Evolutionary conservation across 2,113 vertebrate species (phyloP).

Genomic region (Aspiorhynchus laticeps): DNA sequence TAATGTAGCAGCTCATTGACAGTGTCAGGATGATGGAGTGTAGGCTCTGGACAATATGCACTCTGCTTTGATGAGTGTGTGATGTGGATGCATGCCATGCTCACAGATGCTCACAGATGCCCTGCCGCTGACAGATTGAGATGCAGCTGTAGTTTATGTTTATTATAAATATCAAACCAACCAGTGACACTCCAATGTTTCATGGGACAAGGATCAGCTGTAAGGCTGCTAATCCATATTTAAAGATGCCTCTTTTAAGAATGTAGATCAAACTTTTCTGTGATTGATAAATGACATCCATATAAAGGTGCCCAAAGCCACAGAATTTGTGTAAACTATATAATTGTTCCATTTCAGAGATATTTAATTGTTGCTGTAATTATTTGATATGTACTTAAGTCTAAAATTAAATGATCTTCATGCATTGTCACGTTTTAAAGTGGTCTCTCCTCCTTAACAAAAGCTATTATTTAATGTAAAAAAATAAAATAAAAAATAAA

Average conservation of each 20-base stretch:
- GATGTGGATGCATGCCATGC: constrained; percentile 27
- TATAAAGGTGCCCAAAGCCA: not conserved
- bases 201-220: not conserved
- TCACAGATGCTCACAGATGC: constrained; percentile 32
- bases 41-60: constrained; percentile 5
- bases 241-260: not conserved
- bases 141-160: constrained; percentile 40
- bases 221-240: not conserved
- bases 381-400: too few species aligned
- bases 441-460: too few species aligned
- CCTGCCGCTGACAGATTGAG: constrained; percentile 36
- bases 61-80: constrained; percentile 36
- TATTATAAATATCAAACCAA: constrained; percentile 19
- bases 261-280: not conserved
- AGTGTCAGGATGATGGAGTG: constrained; percentile 44
- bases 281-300: not conserved
- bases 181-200: not conserved
- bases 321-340: too few species aligned
- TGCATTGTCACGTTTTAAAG: too few species aligned
- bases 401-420: too few species aligned
- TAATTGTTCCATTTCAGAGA: too few species aligned
- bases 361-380: too few species aligned
- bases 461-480: too few species aligned
- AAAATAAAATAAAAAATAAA: too few species aligned
- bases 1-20: constrained; percentile 47